Evolutionary conservation across 2,888 invertebrate species (phyloP).

Genomic region (Tetragnatha montana): DNA sequence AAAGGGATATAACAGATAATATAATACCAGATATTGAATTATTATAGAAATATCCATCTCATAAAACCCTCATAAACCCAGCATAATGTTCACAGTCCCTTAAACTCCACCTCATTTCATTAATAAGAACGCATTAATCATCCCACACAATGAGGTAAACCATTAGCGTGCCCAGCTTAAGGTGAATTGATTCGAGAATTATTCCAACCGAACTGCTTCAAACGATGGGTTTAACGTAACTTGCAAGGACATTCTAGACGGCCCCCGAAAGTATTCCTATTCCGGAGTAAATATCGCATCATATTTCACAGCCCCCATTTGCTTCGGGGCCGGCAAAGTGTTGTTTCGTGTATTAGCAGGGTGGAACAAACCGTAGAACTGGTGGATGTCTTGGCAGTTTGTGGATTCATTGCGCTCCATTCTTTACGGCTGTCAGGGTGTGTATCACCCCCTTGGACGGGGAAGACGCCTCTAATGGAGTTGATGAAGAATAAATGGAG

Average conservation of each 20-base stretch:
- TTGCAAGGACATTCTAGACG: background rate
- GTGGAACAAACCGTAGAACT: background rate
- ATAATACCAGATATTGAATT: background rate
- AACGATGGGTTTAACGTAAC: conserved; percentile 3
- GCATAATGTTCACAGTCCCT: background rate
- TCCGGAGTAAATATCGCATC: conserved; percentile 1
- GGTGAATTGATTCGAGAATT: conserved; percentile 12
- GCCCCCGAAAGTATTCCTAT: conserved; percentile 5
- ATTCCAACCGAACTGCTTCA: conserved; percentile 2
- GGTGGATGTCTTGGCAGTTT: background rate
- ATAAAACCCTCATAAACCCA: background rate
- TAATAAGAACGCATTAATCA: background rate
- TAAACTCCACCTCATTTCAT: background rate
- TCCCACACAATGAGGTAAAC: background rate
- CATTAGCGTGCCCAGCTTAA: background rate
- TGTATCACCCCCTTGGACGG: background rate
- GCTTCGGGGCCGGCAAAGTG: background rate
- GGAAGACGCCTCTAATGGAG: background rate
- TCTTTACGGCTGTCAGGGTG: background rate
- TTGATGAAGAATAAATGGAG: background rate
- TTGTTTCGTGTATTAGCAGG: background rate
- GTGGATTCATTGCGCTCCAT: background rate
- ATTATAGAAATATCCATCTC: background rate
- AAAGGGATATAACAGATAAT: background rate
- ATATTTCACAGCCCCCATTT: conserved; percentile 18